Evolutionary conservation across 2,797 vertebrate genomes (phyloP).

Genomic region (Glossophaga mutica): DNA sequence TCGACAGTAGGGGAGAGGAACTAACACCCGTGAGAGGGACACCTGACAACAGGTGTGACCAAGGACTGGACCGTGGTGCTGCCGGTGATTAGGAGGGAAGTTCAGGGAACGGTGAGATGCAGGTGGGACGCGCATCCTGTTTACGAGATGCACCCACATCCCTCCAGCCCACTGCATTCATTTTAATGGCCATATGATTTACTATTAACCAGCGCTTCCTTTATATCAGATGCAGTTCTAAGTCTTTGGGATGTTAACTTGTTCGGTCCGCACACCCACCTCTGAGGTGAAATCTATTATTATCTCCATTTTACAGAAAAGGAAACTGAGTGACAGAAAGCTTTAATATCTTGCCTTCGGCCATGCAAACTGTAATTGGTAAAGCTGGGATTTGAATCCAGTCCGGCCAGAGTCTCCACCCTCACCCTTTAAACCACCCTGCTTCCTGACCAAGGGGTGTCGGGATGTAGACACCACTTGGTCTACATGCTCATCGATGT

Average conservation of each 20-base stretch:
- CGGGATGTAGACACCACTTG: accelerated
- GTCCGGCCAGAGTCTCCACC: no score
- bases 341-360: neutral
- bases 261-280: neutral
- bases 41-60: no score
- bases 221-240: neutral
- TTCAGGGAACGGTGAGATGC: neutral
- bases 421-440: no score
- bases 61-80: neutral
- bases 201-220: neutral
- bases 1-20: accelerated
- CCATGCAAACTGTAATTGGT: neutral
- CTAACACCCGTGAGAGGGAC: neutral
- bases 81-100: neutral
- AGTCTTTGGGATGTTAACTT: neutral
- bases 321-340: constrained; percentile 39
- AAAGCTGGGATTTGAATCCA: neutral
- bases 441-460: neutral
- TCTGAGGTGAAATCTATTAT: neutral
- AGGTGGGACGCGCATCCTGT: neutral
- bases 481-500: no score
- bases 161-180: neutral
- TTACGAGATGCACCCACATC: neutral
- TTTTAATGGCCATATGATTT: accelerated
- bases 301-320: constrained; percentile 1